Percentiles rank a stretch among this genome's conserved stretches.
phyloP scores from a whole-genome alignment of 2,888 invertebrate species.

The Rhagium mordax region DNA sequence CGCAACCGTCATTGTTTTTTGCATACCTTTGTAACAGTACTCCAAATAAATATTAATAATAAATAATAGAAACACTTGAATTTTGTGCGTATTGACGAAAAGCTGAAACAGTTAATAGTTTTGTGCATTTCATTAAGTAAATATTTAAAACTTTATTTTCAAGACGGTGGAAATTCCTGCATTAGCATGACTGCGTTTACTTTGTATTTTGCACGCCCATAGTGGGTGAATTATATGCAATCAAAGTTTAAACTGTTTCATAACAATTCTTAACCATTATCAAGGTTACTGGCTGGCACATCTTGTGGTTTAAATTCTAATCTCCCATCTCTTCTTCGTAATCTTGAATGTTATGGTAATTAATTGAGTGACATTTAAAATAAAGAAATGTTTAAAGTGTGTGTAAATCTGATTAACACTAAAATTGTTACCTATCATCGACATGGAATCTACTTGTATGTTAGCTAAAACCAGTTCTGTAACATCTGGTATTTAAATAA shows the following conservation, averaged over 20 bases:
- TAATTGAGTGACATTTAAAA: conserved; percentile 5
- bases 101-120: too few species aligned
- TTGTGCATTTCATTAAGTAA: neutral
- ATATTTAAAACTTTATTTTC: neutral
- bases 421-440: neutral
- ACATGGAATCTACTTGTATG: neutral
- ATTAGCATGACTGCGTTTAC: neutral
- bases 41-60: too few species aligned
- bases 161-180: too few species aligned
- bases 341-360: neutral
- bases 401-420: neutral
- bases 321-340: neutral
- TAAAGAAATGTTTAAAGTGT: neutral
- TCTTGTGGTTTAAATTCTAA: neutral
- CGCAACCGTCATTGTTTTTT: too few species aligned
- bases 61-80: too few species aligned
- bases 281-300: neutral
- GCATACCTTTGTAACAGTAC: too few species aligned
- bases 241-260: conserved; percentile 4
- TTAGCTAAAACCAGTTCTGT: neutral
- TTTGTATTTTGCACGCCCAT: neutral
- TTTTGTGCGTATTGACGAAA: too few species aligned
- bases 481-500: neutral
- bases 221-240: neutral
- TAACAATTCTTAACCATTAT: neutral